Evolutionary conservation across 2,888 invertebrate genomes (phyloP).

Genomic region (Heliconius erato): DNA sequence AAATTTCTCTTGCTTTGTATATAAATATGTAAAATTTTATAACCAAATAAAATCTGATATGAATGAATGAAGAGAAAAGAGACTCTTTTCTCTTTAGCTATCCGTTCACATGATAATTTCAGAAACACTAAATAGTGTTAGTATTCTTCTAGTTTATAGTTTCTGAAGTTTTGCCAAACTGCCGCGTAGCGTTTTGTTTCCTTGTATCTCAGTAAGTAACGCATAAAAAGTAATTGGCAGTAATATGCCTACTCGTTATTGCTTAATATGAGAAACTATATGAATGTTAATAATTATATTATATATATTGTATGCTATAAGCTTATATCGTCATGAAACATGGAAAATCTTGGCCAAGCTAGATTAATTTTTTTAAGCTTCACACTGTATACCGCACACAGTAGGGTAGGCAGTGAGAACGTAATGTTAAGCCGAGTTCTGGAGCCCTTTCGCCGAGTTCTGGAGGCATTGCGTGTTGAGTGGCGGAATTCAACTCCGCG

Average conservation of each 20-base stretch:
- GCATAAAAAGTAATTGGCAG: conserved; percentile 9
- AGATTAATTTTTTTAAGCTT: neutral
- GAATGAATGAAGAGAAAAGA: neutral
- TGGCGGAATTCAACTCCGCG: too few species aligned
- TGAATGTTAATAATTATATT: neutral
- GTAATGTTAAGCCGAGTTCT: too few species aligned
- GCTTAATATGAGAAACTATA: neutral
- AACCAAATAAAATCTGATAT: too few species aligned
- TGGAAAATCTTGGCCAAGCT: neutral
- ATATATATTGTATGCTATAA: too few species aligned
- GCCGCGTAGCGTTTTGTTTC: neutral
- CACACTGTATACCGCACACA: neutral
- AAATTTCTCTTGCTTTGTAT: conserved; percentile 26
- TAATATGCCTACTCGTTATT: neutral
- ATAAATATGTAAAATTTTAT: neutral
- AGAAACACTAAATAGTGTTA: neutral
- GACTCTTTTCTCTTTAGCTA: neutral
- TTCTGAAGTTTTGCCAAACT: conserved; percentile 12
- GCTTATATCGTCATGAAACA: neutral
- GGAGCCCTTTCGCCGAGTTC: too few species aligned
- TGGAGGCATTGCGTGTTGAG: too few species aligned
- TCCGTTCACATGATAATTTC: neutral
- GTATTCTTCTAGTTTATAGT: conserved; percentile 19
- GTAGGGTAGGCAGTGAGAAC: too few species aligned
- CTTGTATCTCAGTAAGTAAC: neutral